Conservation (phyloP, 2,888 invertebrate species). For the Coelopa pilipes region DNA sequence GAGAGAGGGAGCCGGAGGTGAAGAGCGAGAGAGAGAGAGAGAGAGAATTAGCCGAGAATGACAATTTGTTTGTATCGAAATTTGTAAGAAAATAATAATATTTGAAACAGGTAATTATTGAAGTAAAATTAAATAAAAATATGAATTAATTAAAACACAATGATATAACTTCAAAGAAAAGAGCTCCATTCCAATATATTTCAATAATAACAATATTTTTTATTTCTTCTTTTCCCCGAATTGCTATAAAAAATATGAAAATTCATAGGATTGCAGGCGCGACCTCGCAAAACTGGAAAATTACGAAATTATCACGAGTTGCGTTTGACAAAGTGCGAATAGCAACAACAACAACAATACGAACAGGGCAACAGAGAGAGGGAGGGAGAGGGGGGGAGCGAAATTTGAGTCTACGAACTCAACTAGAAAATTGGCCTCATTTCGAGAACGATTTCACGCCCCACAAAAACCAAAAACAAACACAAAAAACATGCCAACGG, state of each 20-base stretch:
- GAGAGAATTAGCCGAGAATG: no score
- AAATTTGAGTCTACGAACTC: constrained; percentile 22
- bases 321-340: constrained; percentile 14
- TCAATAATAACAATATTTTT: not conserved
- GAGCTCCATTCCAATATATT: no score
- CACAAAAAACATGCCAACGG: constrained; percentile 8
- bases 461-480: constrained; percentile 19
- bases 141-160: no score
- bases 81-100: no score
- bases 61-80: no score
- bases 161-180: no score
- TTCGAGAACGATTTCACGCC: constrained; percentile 33
- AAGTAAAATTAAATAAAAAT: no score
- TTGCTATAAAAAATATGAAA: not conserved
- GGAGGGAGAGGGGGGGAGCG: no score
- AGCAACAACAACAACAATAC: constrained; percentile 24
- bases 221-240: not conserved
- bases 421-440: constrained; percentile 38
- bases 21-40: no score
- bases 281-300: not conserved
- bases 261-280: not conserved
- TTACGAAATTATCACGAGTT: constrained; percentile 5
- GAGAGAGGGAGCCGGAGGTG: no score
- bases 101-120: no score
- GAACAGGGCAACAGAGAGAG: constrained; percentile 5